Base-by-base conservation (phyloP, 2,797 vertebrate genomes). In the Leuciscus waleckii region DNA sequence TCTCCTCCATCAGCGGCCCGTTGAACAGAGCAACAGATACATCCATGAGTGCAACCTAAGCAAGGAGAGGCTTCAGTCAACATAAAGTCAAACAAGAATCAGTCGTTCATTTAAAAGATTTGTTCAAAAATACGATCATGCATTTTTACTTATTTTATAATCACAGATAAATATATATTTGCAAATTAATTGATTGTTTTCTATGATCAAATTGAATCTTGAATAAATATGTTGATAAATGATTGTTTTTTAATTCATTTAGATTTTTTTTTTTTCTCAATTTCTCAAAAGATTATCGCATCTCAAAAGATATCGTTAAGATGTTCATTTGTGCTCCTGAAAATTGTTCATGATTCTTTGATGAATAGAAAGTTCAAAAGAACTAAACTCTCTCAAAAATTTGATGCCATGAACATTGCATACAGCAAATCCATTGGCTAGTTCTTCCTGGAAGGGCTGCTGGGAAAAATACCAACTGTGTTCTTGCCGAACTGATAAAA, bases 401-500 rank as follows among this genome's bases (percentile, higher is more conserved):
- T 1, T 58, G 23, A n/a, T 39, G 32, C 13, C 21, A 37, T 76
- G 11, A 76, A 56, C 51, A 10, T 39, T 39, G 74, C 35, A 5
- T 56, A 58, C 32, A 58, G 21, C 7, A 39, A 77, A 61, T 77
- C 35, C 35, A 26, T 32, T 23, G 21, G 51, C 23, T 68, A 11
- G 16, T 37, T 77, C 35, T 41, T 77, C 7, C 35, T 77, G 32
- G 35, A 77, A 58, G 21, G 16, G 54, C 35, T 77, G 54, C 75
- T 39, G 74, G 74, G 14, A 77, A 63, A 77, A 23, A n/a, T 21
- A 19, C 23, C 39, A 79, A 6, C 39, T 46, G 29, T 26, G 35
- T 21, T 35, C 49, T 16, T 43, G 77, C 58, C 4, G 76, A 65
- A 26, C 58, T 79, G 58, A 79, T 79, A 65, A 79, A 79, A 29